Evolutionary conservation across 2,888 invertebrate genomes (phyloP).

Genomic region (Phrixothrix hirtus): DNA sequence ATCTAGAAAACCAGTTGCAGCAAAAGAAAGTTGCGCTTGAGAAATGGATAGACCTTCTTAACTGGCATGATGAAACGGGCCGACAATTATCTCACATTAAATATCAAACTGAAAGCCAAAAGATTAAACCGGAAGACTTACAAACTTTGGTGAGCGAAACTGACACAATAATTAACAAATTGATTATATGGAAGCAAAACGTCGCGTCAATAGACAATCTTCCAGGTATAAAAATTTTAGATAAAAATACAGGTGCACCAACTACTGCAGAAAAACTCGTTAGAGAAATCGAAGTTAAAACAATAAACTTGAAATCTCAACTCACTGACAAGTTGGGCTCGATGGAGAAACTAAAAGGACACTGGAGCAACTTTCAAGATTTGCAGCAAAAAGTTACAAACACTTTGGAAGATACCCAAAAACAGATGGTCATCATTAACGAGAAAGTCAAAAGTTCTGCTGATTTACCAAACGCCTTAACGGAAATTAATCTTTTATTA

Average conservation of each 20-base stretch:
- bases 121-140: conserved; percentile 71
- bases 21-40: conserved; percentile 75
- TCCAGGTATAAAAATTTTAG: conserved; percentile 69
- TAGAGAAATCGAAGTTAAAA: conserved; percentile 72
- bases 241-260: conserved; percentile 71
- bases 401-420: conserved; percentile 65
- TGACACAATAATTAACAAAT: conserved; percentile 67
- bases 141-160: conserved; percentile 72
- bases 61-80: conserved; percentile 79
- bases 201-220: conserved; percentile 71
- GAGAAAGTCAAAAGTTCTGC: conserved; percentile 57
- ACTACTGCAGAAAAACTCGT: conserved; percentile 73
- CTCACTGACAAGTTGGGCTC: conserved; percentile 69
- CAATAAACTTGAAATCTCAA: conserved; percentile 68
- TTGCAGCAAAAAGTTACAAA: conserved; percentile 72
- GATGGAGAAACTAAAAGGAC: conserved; percentile 70
- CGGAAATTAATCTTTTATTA: conserved; percentile 59
- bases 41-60: conserved; percentile 81
- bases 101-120: conserved; percentile 77
- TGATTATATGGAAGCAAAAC: conserved; percentile 72
- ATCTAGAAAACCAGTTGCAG: conserved; percentile 72
- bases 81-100: conserved; percentile 80
- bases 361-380: conserved; percentile 78
- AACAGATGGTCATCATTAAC: conserved; percentile 62
- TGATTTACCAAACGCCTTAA: conserved; percentile 58